Evolutionary conservation across 2,888 invertebrate genomes (phyloP), one percentile per base, ranked within the genome.

Genomic region (Margaritifera margaritifera): DNA sequence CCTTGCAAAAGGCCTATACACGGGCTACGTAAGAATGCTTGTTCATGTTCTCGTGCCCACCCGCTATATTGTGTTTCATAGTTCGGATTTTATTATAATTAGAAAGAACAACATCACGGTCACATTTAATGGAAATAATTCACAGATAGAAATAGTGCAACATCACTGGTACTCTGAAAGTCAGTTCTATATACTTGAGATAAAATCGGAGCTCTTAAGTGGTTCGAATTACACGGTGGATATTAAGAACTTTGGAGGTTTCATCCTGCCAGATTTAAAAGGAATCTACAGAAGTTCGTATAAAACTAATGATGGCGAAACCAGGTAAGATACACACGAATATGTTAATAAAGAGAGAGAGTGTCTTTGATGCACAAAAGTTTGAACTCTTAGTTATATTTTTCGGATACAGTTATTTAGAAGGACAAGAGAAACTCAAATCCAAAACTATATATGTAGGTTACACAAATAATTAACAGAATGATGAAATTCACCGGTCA

Each of bases 241-340:
- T 25, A 66, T 84, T 8, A 75, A 79, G 8, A 58, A 65, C 3
- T 86, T 80, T 56, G 53, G 55, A 25, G 84, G 81, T n/a, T 52
- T 61, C 19, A 74, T 86, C n/a, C 61, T 70, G 18, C 72, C 63
- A 20, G 81, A 84, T 62, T 57, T 86, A 20, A 72, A 79, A 24
- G 86, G 84, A 3, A 72, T 86, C 50, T 86, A 86, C 64, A 66
- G 79, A 20, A 84, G 86, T 59, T 79, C 78, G 0, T 86, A 84
- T 65, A 80, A 67, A n/a, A 65, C 68, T 18, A 62, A 64, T 25
- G 22, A 66, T 25, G 80, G 78, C 4, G 66, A 65, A 24, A 69
- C 63, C 50, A 80, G 81, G 85, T 78, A 73, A 68, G 62, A 42
- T 42, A 27, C 27, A 3, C 27, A 27, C 27, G 27, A 27, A 27